Base-by-base conservation (phyloP, 2,888 invertebrate genomes). In the Trisateles emortualis region DNA sequence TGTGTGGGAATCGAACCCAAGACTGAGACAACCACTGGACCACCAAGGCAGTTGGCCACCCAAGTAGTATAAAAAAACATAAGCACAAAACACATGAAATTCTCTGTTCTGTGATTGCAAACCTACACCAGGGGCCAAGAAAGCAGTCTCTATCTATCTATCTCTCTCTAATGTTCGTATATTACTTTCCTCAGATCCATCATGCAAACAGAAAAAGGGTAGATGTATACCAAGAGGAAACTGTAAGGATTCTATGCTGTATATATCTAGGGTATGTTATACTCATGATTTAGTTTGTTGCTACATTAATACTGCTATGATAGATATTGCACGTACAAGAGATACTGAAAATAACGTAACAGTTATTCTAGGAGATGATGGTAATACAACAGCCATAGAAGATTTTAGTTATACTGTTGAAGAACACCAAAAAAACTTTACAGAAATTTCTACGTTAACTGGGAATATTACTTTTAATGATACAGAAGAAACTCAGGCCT, bases 251-350 rank as follows among this genome's bases (percentile, higher is more conserved):
- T 75, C 80, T 52, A 76, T 81, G 76, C 48, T 84, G 0, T 88
- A 88, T 46, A 67, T 88, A 17, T 75, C 87, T 0, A 76, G 84
- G 0, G 44, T 70, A 0, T 88, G 88, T 54, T 86, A 86, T 53
- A 46, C 40, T 1, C 67, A 68, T 0, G 86, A 87, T 49, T 62
- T 82, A 9, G 88, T 88, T 6, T 88, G 88, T 53, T 88, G 89
- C 54, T 88, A 86, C 19, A n/a, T n/a, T n/a, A n/a, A n/a, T n/a
- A n/a, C n/a, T n/a, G 68, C 76, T 24, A 71, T 73, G 3, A 8
- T 26, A 8, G 26, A 8, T 26, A 26, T 26, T 26, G 8, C 26
- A 26, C 26, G 26, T 8, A 26, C 1, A 22, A 5, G 22, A 22
- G 3, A 2, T 26, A n/a, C n/a, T n/a, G n/a, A n/a, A n/a, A 8